Evolutionary conservation across 2,888 invertebrate genomes (phyloP), one percentile per base, ranked within the genome.

Genomic region (Eueremaeus valkanovi): DNA sequence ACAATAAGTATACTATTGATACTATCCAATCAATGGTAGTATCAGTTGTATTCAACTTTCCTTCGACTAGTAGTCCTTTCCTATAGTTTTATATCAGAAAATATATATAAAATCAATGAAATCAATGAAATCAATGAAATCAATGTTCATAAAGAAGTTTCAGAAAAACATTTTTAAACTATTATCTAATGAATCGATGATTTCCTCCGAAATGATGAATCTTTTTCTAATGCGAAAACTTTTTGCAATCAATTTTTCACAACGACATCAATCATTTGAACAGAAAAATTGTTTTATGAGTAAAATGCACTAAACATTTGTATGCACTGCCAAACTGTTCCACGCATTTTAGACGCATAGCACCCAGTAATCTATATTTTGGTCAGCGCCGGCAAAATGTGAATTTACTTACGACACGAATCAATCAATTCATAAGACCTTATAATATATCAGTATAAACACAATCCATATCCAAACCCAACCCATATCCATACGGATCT

Each of bases 161-260:
- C 29, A 6, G 29, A 3, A 18, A 58, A 58, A 58, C n/a, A n/a
- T 55, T 33, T 61, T 61, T n/a, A 61, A 61, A 61, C 31, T 61
- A 61, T 61, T 61, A 61, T 61, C 33, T 61, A 61, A 61, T 33
- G 61, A 61, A 61, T 61, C 61, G 61, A 61, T 61, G 61, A 61
- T 61, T 61, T 61, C 61, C 61, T 61, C 16, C 6, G 18, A 61
- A 61, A 33, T 61, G 61, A 61, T 61, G 61, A 61, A 61, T 61
- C 61, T 61, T 31, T 61, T 61, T 61, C 33, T 61, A 31, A 61
- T 61, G 33, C 31, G 33, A 61, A 33, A 33, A 33, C 21, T 13
- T 9, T 61, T 55, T 55, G 49, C 49, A 49, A 49, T 49, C 49
- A 49, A 49, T 49, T 55, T 55, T 55, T 55, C 55, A 24, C 24